Percentiles rank a stretch among this genome's conserved stretches.
These are phyloP conservation scores for Idaea straminata DNA, from an alignment of 2,888 invertebrate genomes.

Conservation along the genomic window DNA sequence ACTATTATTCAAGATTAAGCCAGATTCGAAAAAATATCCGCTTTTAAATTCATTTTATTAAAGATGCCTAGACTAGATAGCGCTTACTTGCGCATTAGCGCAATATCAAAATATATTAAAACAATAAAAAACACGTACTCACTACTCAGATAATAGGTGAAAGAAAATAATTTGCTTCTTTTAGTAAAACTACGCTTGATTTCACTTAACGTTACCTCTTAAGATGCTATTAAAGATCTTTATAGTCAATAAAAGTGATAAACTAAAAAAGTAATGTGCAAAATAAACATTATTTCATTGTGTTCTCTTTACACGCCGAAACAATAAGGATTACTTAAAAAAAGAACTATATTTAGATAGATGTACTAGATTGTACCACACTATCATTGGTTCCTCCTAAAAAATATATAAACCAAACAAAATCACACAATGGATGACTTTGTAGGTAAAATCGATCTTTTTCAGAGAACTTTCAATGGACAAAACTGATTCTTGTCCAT, in stretches of 20 bases:
- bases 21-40: no score
- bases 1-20: no score
- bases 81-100: not conserved
- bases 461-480: no score
- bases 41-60: no score
- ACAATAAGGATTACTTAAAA: no score
- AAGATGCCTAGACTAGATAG: not conserved
- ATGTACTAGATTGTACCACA: no score
- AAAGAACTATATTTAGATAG: no score
- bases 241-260: constrained; percentile 39
- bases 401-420: no score
- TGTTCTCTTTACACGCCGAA: constrained; percentile 2
- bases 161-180: not conserved
- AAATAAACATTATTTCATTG: constrained; percentile 30
- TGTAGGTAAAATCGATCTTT: no score
- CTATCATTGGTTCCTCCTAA: no score
- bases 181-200: constrained; percentile 2
- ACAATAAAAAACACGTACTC: not conserved
- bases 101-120: not conserved
- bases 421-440: no score
- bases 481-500: no score
- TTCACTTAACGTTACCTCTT: constrained; percentile 11
- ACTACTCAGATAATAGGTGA: not conserved
- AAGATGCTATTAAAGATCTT: constrained; percentile 32
- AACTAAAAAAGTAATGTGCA: constrained; percentile 32